Base-by-base conservation (phyloP, 2,797 vertebrate species). In the Emys orbicularis region DNA sequence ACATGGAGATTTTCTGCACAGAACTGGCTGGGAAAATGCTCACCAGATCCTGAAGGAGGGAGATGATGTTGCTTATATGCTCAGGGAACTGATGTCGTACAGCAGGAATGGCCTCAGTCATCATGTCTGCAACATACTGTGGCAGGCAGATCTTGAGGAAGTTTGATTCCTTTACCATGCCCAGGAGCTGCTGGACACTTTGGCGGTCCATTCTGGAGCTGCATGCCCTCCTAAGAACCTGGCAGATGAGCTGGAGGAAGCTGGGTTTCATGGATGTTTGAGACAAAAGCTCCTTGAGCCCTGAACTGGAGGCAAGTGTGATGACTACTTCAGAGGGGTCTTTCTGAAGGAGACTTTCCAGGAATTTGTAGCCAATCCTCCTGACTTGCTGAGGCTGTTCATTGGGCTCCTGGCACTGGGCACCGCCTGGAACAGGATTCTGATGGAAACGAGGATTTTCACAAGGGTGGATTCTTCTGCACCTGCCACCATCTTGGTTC, bases 21-120 rank as follows among this genome's bases (percentile, higher is more conserved):
- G 99, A 99, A 95, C 99, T 99, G 57, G 98, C 98, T 6, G 99
- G 99, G 90, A 99, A 99, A 94, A 98, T 98, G 88, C 97, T 99
- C 79, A 99, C 96, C 25, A 99, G 97, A 86, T 99, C 96, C 83
- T 98, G 98, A 79, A 99, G 96, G 84, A 99, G 98, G 59, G 87
- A 95, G 87, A 99, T 86, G 86, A 99, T 99, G 97, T 98, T 98
- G 88, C 96, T 97, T 86, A 99, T 96, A 82, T 99, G 98, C 86
- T 98, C 95, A 12, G 99, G 98, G 95, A 98, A 99, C 50, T 98
- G 97, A 56, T 95, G 97, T 92, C 98, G 98, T 91, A 98, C 97
- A 47, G 54, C 91, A 8, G 97, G 95, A 81, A 93, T 61, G 49
- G 79, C 88, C 93, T 99, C 98, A 6, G 98, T 98, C 91, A 93